Evolutionary conservation across 2,113 vertebrate species (phyloP), one percentile per base, ranked within the genome.

Genomic region (Leucopsar rothschildi): DNA sequence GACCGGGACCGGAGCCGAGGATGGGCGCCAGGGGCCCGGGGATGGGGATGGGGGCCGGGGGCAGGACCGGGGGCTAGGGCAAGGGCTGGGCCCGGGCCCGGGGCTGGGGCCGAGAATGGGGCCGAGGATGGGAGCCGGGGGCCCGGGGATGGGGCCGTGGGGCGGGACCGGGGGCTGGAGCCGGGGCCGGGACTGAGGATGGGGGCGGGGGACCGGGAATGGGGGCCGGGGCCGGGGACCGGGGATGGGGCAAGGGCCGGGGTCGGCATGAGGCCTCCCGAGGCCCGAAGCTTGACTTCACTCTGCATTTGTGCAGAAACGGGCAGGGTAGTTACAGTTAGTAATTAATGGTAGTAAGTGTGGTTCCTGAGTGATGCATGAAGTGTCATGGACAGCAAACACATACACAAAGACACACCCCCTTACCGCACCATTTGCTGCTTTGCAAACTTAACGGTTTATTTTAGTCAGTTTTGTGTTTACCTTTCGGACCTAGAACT

Each of bases 341-440:
- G n/a, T 6, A 33, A 28, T 19, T 4, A 6, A 1, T 1, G 29
- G 3, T 2, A 4, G 1, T 4, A 15, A 4, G 1, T 13, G 0
- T 1, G 25, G 9, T 10, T 42, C 55, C n/a, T 6, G 59, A 20
- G 5, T 3, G 16, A 42, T 6, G 56, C 39, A 0, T 7, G n/a
- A n/a, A 35, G 78, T 3, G 82, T 23, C 3, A 27, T 0, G 37
- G 25, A 7, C 40, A 3, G 35, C 8, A 5, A 50, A 18, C 3
- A 11, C 50, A 3, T 13, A 40, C 42, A 12, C 3, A 13, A 12
- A 3, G 11, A 1, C 29, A 4, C 47, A 11, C n/a, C 5, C 11
- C 24, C 13, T 16, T 20, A 12, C 28, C 4, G 0, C 12, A 11
- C 6, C 6, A 9, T 27, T 57, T 70, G 24, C 39, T 68, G 66